Base-by-base conservation (phyloP, 2,888 invertebrate genomes). In the Phyllotreta cruciferae region DNA sequence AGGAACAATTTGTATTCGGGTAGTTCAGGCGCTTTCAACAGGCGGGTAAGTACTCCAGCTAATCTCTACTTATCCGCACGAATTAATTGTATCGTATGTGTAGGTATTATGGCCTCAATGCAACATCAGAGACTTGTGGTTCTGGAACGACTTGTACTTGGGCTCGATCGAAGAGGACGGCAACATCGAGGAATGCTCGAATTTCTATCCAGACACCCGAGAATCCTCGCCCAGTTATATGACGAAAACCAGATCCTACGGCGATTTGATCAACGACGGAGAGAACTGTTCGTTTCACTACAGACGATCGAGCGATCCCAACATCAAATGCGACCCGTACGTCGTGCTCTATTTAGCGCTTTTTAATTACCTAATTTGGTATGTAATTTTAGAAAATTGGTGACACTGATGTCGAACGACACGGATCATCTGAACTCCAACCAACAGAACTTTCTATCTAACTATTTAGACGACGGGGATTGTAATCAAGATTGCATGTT, bases 111-210 rank as follows among this genome's bases (percentile, higher is more conserved):
- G 92, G 90, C 94, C 95, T 56, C 90, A 91, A 71, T 92, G 88
- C 81, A 91, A 92, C 78, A 90, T 95, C 58, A 88, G 94, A 61
- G 90, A 92, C 75, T 85, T 96, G 78, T 85, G 85, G 61, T 84
- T 96, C 72, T 97, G 96, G 96, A 85, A 88, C 68, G 91, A 91
- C 71, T 88, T 96, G 67, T 96, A 94, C 83, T 85, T 92, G 73
- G 91, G 91, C 53, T 80, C 80, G 1, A 71, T 78, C 72, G 80
- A 79, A 69, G 73, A 71, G n/a, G 75, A 77, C 69, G 75, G 73
- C 54, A 74, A 68, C 57, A 65, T 71, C 0, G 77, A 77, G 52
- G 77, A 76, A 49, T 79, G 80, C 67, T 72, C 77, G 4, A 73
- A 73, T 11, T 71, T 75, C 49, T 72, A 71, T 74, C 75, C 71